Evolutionary conservation across 1,140 invertebrate genomes (phyloP).

Genomic region (Drosophila azteca): DNA sequence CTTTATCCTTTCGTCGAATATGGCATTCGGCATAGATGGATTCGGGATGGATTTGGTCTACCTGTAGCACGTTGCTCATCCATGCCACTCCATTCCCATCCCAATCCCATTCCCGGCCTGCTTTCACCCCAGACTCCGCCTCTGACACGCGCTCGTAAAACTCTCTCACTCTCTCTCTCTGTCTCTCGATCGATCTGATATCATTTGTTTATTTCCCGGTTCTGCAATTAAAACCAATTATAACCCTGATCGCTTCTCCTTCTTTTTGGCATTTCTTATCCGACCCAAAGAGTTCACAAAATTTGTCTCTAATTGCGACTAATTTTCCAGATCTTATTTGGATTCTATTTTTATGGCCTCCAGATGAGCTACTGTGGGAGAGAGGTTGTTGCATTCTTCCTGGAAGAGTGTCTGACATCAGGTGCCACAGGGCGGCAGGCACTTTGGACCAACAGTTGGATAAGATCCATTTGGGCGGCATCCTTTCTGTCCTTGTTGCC

Average conservation of each 20-base stretch:
- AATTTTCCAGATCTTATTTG: slow-evolving; percentile 60
- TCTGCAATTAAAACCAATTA: slow-evolving; percentile 60
- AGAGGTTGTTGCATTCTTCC: slow-evolving; percentile 14
- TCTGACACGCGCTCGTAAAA: slow-evolving; percentile 70
- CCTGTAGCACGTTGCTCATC: slow-evolving; percentile 26
- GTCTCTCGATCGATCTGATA: slow-evolving; percentile 26
- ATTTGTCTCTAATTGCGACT: slow-evolving; percentile 65
- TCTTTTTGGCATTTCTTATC: slow-evolving; percentile 38
- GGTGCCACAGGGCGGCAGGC: background rate
- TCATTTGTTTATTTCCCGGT: slow-evolving; percentile 33
- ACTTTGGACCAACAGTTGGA: background rate
- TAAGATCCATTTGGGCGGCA: slow-evolving; percentile 16
- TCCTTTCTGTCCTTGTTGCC: slow-evolving; percentile 5
- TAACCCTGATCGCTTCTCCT: slow-evolving; percentile 19
- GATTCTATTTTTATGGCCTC: slow-evolving; percentile 36
- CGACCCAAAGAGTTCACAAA: slow-evolving; percentile 16
- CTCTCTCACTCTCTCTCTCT: background rate
- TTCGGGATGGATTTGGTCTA: slow-evolving; percentile 21
- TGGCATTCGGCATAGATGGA: slow-evolving; percentile 11
- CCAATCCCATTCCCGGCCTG: slow-evolving; percentile 10
- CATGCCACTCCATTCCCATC: background rate
- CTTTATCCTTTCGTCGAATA: slow-evolving; percentile 71
- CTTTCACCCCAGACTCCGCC: slow-evolving; percentile 35
- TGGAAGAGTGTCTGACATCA: slow-evolving; percentile 24
- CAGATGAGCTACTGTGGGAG: slow-evolving; percentile 35